These are phyloP conservation scores for Pithys albifrons DNA, from an alignment of 2,113 vertebrate species.

Conservation along the genomic window DNA sequence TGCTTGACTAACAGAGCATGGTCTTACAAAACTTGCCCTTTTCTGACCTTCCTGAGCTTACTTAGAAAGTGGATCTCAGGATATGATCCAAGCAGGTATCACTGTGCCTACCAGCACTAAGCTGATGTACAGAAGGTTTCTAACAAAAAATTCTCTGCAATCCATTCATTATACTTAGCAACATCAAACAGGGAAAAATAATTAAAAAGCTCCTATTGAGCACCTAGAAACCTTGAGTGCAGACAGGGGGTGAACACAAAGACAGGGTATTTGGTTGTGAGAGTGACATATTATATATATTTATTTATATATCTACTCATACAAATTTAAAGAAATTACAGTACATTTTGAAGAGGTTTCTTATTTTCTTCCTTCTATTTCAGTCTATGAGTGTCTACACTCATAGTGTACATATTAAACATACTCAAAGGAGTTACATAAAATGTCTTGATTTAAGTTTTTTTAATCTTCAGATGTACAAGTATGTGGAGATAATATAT, in stretches of 20 bases:
- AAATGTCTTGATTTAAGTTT: conserved; percentile 24
- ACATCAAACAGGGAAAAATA: conserved; percentile 73
- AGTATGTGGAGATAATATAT: not conserved
- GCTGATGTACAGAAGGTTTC: not conserved
- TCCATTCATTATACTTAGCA: conserved; percentile 62
- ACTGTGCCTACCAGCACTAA: conserved; percentile 4
- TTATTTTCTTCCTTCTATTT: conserved; percentile 42
- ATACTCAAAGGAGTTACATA: not conserved
- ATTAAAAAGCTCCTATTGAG: conserved; percentile 72
- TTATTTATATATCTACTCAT: not conserved
- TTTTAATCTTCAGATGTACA: conserved; percentile 15
- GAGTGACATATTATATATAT: not conserved
- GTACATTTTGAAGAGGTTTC: not conserved
- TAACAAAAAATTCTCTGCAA: conserved; percentile 46
- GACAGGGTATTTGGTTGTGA: conserved; percentile 37
- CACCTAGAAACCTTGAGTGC: conserved; percentile 61
- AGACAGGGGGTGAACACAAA: conserved; percentile 44
- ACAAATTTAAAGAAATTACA: not conserved
- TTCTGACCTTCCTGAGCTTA: conserved; percentile 11
- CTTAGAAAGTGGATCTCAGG: conserved; percentile 18
- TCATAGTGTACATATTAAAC: not conserved
- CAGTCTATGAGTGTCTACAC: not conserved
- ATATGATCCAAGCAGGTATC: conserved; percentile 33
- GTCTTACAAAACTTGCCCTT: conserved; percentile 25
- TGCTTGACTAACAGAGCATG: not conserved